These are phyloP conservation scores for Hoplostethus mediterraneus DNA, from an alignment of 2,797 vertebrate genomes.

Conservation along the genomic window DNA sequence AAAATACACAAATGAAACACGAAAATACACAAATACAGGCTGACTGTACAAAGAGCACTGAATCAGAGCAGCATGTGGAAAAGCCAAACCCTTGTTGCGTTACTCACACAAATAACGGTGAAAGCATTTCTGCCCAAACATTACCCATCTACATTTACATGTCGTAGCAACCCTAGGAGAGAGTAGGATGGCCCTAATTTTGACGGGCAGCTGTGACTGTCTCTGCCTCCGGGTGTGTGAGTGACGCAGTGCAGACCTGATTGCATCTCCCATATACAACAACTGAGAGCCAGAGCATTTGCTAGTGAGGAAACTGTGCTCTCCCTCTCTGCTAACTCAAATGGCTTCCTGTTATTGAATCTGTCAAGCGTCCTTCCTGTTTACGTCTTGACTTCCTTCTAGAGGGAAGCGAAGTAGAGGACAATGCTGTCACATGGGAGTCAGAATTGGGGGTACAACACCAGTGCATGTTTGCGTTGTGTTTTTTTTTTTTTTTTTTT, in stretches of 20 bases:
- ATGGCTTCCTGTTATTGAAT: slow-evolving; percentile 18
- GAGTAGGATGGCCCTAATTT: slow-evolving; percentile 54
- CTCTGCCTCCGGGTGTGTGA: slow-evolving; percentile 56
- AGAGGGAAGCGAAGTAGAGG: neutral
- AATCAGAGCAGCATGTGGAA: neutral
- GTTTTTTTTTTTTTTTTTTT: too few relatives aligned
- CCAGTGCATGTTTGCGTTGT: too few relatives aligned
- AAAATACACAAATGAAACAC: too few relatives aligned
- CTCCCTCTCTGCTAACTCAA: slow-evolving; percentile 14
- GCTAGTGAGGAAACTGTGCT: slow-evolving; percentile 11
- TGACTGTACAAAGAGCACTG: slow-evolving; percentile 2
- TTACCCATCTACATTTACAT: slow-evolving; percentile 50
- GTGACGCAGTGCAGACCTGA: slow-evolving; percentile 68
- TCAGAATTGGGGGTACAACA: neutral
- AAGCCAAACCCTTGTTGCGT: neutral
- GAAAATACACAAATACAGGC: slow-evolving; percentile 3
- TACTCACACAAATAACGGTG: slow-evolving; percentile 7
- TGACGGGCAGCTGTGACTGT: slow-evolving; percentile 70
- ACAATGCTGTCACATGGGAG: neutral
- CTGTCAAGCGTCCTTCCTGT: neutral
- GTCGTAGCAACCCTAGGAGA: slow-evolving; percentile 33
- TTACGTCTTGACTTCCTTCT: slow-evolving; percentile 1
- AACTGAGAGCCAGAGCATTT: slow-evolving; percentile 32
- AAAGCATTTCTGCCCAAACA: slow-evolving; percentile 28
- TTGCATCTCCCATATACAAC: slow-evolving; percentile 45